Percentiles rank a stretch among this genome's conserved stretches.
These are phyloP conservation scores for Phrixothrix hirtus DNA, from an alignment of 2,888 invertebrate genomes.

Conservation along the genomic window DNA sequence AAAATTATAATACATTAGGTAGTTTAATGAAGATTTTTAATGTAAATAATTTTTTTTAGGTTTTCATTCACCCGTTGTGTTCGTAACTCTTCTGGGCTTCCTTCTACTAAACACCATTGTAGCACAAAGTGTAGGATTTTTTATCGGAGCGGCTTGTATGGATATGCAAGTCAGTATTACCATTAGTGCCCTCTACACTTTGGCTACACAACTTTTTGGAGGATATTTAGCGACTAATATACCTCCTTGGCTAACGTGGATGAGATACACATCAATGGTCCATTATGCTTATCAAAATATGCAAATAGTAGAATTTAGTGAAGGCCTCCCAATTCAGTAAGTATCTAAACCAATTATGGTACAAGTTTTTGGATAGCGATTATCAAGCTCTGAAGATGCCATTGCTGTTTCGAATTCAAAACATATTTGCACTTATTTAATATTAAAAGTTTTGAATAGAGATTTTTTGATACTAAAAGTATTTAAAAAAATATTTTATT, in stretches of 20 bases:
- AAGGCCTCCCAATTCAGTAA: conserved; percentile 71
- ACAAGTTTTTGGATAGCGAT: no score
- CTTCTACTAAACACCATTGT: conserved; percentile 72
- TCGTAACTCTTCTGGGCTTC: conserved; percentile 70
- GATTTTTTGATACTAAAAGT: no score
- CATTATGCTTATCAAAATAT: conserved; percentile 81
- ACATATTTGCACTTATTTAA: no score
- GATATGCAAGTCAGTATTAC: conserved; percentile 79
- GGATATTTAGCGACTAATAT: conserved; percentile 75
- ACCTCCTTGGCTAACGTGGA: conserved; percentile 74
- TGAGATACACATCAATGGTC: conserved; percentile 75
- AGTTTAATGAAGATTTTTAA: no score
- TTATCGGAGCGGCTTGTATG: conserved; percentile 76
- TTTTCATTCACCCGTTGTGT: conserved; percentile 66
- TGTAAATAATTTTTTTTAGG: conserved; percentile 44
- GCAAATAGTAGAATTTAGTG: conserved; percentile 76
- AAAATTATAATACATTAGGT: no score
- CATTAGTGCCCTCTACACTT: conserved; percentile 74
- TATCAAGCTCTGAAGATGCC: no score
- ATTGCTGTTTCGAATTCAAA: no score
- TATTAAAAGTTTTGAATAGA: no score
- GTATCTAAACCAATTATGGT: conserved; percentile 43
- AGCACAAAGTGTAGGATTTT: conserved; percentile 78
- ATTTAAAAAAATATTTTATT: no score
- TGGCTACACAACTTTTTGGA: conserved; percentile 77